phyloP scores from a whole-genome alignment of 2,113 vertebrate genomes.

The Xenus cinereus region DNA sequence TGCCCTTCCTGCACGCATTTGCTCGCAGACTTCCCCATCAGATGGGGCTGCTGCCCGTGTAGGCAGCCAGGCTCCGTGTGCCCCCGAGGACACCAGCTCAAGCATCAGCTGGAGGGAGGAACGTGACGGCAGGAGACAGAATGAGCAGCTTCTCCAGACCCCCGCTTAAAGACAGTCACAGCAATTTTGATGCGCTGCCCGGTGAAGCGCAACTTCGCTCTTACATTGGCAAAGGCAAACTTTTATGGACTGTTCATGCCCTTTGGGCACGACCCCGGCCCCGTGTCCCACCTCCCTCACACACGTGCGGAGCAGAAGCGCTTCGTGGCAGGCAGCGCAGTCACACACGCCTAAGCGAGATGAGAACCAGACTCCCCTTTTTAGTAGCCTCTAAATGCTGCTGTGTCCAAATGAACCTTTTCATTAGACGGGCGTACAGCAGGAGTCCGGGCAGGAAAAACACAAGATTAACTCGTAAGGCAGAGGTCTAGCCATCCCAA shows the following conservation, averaged over 20 bases:
- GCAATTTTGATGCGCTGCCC: neutral
- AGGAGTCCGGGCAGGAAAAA: neutral
- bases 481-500: neutral
- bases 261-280: neutral
- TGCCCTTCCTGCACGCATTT: neutral
- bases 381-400: neutral
- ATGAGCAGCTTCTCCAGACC: neutral
- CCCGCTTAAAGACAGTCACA: neutral
- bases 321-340: neutral
- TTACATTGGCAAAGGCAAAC: neutral
- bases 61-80: neutral
- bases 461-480: fast-evolving
- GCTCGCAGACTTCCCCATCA: neutral
- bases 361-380: neutral
- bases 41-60: fast-evolving
- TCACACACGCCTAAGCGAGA: neutral
- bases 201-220: neutral
- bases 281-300: neutral
- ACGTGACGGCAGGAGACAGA: neutral
- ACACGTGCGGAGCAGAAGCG: constrained; percentile 5
- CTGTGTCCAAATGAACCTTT: neutral
- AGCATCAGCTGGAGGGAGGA: neutral
- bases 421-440: neutral
- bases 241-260: neutral
- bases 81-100: neutral